phyloP scores from a whole-genome alignment of 2,888 invertebrate genomes.

The Pseudanteris insignis region DNA sequence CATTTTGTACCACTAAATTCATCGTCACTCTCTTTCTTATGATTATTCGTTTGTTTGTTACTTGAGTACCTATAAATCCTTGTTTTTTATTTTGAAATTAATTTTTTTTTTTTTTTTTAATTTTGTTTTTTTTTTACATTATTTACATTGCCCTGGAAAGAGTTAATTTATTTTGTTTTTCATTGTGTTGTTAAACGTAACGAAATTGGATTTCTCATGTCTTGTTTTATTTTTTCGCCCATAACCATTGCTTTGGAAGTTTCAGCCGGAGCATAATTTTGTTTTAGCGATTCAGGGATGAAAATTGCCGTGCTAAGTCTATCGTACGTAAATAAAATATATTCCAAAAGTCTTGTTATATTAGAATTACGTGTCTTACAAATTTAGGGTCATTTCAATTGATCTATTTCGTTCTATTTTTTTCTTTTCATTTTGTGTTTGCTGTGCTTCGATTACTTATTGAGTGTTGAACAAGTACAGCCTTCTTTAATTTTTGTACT shows the following conservation, averaged over 20 bases:
- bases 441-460: slow-evolving; percentile 2
- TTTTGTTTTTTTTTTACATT: too few relatives aligned
- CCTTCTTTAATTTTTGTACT: too few relatives aligned
- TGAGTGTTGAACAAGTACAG: not conserved
- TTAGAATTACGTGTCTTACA: slow-evolving; percentile 33
- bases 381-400: slow-evolving; percentile 17
- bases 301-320: slow-evolving; percentile 42
- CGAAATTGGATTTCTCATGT: too few relatives aligned
- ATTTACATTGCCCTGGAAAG: too few relatives aligned
- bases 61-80: too few relatives aligned
- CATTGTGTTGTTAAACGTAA: too few relatives aligned
- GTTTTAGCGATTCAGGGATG: slow-evolving; percentile 29
- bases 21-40: slow-evolving; percentile 37
- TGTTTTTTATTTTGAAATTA: too few relatives aligned
- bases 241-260: slow-evolving; percentile 34
- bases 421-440: not conserved
- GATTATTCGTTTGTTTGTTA: too few relatives aligned
- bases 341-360: slow-evolving; percentile 19
- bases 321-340: slow-evolving; percentile 38
- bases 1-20: slow-evolving; percentile 64
- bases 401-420: not conserved
- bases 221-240: slow-evolving; percentile 30
- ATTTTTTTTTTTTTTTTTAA: too few relatives aligned
- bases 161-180: too few relatives aligned
- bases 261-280: slow-evolving; percentile 35